Base-by-base conservation (phyloP, 2,113 vertebrate genomes). In the Chlorodrepanis virens region DNA sequence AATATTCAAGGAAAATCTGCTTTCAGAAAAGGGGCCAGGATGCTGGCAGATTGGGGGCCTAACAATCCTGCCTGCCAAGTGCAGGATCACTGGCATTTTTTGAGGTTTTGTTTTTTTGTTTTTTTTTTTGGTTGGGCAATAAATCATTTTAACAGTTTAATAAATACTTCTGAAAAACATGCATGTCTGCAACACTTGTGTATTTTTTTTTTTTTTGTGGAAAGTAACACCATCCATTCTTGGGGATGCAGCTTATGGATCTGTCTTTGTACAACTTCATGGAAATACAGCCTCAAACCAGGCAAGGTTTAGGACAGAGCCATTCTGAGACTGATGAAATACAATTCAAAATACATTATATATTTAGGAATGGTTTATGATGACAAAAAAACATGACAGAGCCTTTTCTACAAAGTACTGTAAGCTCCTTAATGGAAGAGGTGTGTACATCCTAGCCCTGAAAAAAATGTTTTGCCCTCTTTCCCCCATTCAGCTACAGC, bases 141-240 rank as follows among this genome's bases (percentile, higher is more conserved):
- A 97, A 96, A 96, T 86, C 11, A 95, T 90, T 95, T 96, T 95
- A 97, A 97, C 82, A 87, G 68, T 95, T 96, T 94, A 97, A 97
- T 97, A 97, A 97, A 95, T 93, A 96, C 89, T 97, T 97, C 93
- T 94, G 95, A 88, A 89, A 75, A 97, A 88, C 40, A 52, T 3
- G 0, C 56, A 72, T 70, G 91, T 96, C 77, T 92, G 57, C 60
- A 69, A 63, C 42, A 83, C 11, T 68, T 27, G 37, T 29, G 59
- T 87, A n/a, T n/a, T n/a, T 22, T 70, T 57, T 35, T 35, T 35
- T 35, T 57, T 69, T 70, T 23, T 68, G 45, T 50, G 53, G 52
- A 28, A 87, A 42, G 25, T 56, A 61, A 16, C 44, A n/a, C 9
- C 25, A 10, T n/a, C 52, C 52, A 35, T 57, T 68, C 23, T 28